Evolutionary conservation across 2,113 vertebrate genomes (phyloP), one percentile per base, ranked within the genome.

Genomic region (Hippocampus zosterae): DNA sequence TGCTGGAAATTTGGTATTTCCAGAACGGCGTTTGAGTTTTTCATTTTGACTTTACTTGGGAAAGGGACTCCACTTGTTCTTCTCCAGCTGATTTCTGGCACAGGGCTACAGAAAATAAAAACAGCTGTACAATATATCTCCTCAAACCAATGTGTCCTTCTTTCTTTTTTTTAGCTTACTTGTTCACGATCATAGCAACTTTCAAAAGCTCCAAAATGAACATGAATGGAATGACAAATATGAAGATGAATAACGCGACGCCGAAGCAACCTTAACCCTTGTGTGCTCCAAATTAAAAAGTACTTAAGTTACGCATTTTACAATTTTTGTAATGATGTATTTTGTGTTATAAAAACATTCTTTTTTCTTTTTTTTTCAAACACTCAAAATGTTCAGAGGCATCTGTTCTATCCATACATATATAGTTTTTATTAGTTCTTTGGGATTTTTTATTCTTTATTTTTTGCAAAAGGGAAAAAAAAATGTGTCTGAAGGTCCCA

Each of bases 21-120:
- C 68, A 98, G 94, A 80, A 98, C 87, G 12, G 91, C 96, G 12
- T 90, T 94, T 70, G 93, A 94, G 81, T 96, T 97, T 80, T 89
- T 94, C 87, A 94, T 80, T 69, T 92, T 95, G 73, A 95, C 88
- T 91, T 98, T 98, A 73, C 88, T 92, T 44, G 95, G 91, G 71
- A 98, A 95, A 0, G 95, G 94, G 72, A 93, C 87, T 1, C 95
- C 95, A 21, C 94, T 96, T 10, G 92, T 93, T 91, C 95, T 93
- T 79, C 94, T 93, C 96, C 96, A 98, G 75, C 92, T 94, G 86
- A 98, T 97, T 88, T 93, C 94, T 77, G 96, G 96, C 41, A 98
- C 92, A 0, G 96, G 96, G 83, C 96, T 98, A 82, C 62, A 84
- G 82, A 65, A 69, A 29, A 78, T 16, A 19, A 55, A 27, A 21